These are phyloP conservation scores for Callipepla squamata DNA, from an alignment of 2,113 vertebrate species.

Conservation along the genomic window DNA sequence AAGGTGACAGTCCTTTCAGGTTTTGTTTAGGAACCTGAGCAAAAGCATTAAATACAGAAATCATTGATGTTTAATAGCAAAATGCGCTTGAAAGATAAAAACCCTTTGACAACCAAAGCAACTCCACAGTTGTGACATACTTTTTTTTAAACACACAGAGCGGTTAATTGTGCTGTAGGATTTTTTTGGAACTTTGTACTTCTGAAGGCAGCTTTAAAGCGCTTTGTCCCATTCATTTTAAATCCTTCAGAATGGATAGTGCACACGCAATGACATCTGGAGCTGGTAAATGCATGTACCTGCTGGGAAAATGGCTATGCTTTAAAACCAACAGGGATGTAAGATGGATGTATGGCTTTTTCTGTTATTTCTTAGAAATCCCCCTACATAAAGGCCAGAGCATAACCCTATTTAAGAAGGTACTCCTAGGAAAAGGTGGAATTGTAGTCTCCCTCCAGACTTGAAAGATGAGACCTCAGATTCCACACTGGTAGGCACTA, in stretches of 20 bases:
- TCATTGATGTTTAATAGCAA: conserved; percentile 58
- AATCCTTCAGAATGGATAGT: conserved; percentile 33
- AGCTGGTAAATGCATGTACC: conserved; percentile 52
- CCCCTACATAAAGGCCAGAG: conserved; percentile 40
- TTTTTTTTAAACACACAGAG: conserved; percentile 33
- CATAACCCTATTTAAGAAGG: conserved; percentile 33
- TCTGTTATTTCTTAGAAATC: conserved; percentile 44
- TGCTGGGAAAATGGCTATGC: conserved; percentile 58
- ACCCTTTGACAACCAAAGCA: conserved; percentile 20
- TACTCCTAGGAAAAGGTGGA: conserved; percentile 33
- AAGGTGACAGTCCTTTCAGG: conserved; percentile 40
- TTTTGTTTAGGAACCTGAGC: conserved; percentile 41
- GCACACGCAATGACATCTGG: conserved; percentile 41
- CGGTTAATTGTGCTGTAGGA: conserved; percentile 43
- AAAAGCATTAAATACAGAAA: conserved; percentile 54
- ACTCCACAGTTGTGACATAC: background rate
- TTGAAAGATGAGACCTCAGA: conserved; percentile 49
- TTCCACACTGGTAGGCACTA: conserved; percentile 43
- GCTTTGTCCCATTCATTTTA: conserved; percentile 65
- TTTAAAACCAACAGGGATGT: conserved; percentile 62
- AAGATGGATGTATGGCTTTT: conserved; percentile 39
- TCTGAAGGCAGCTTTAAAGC: conserved; percentile 50
- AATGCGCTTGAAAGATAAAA: conserved; percentile 41
- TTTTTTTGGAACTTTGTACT: conserved; percentile 59
- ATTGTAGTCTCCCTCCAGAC: conserved; percentile 41